These are phyloP conservation scores for Agelaius phoeniceus DNA, from an alignment of 2,113 vertebrate species.

Conservation along the genomic window DNA sequence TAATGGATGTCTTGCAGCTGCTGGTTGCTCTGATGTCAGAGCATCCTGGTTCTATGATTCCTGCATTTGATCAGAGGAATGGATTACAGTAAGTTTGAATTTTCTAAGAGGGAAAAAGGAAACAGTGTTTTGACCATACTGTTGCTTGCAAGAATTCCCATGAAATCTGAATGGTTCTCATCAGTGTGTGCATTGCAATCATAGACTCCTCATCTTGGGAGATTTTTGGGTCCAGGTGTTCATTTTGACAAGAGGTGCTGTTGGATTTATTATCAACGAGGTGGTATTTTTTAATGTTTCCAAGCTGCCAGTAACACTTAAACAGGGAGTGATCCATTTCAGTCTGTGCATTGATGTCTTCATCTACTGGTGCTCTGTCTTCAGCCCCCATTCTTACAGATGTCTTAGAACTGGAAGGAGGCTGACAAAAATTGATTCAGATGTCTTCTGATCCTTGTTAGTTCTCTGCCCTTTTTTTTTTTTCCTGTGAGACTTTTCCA, in stretches of 20 bases:
- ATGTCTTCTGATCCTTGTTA: background rate
- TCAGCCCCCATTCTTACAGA: background rate
- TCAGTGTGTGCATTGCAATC: background rate
- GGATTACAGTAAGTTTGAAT: conserved; percentile 87
- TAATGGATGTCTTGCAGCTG: conserved; percentile 97
- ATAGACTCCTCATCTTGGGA: background rate
- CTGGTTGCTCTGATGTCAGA: conserved; percentile 97
- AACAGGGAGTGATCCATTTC: background rate
- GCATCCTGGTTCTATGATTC: conserved; percentile 92
- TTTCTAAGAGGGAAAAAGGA: background rate
- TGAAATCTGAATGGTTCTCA: background rate
- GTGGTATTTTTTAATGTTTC: background rate
- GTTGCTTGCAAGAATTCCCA: background rate
- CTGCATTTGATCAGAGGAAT: conserved; percentile 96
- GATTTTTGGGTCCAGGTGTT: background rate
- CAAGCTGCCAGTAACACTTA: background rate
- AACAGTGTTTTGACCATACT: background rate
- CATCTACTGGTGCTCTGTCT: background rate
- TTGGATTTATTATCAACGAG: background rate
- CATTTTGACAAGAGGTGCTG: background rate
- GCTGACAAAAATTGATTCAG: background rate
- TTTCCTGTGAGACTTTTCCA: background rate
- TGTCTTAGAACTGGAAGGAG: background rate
- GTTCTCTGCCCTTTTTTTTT: background rate
- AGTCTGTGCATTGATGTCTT: background rate